phyloP scores from a whole-genome alignment of 2,888 invertebrate genomes.

The Drosophila atripex region DNA sequence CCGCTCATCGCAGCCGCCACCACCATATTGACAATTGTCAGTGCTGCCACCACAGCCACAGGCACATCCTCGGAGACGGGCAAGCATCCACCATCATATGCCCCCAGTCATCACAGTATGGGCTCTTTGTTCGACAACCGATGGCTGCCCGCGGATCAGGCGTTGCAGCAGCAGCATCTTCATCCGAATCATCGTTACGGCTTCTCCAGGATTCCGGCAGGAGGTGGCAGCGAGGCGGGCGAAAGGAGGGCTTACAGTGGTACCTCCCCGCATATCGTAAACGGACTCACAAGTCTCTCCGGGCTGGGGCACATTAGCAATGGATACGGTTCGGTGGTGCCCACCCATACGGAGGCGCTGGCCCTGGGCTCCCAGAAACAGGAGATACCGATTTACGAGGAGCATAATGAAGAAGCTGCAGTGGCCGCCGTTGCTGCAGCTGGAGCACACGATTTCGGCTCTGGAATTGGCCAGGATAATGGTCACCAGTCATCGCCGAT shows the following conservation, averaged over 20 bases:
- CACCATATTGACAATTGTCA: slow-evolving; percentile 64
- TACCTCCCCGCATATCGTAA: slow-evolving; percentile 54
- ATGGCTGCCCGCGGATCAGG: slow-evolving; percentile 59
- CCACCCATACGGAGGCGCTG: slow-evolving; percentile 61
- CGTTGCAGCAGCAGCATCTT: slow-evolving; percentile 42
- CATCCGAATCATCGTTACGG: slow-evolving; percentile 50
- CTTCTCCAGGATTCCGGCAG: slow-evolving; percentile 12
- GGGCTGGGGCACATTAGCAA: slow-evolving; percentile 77
- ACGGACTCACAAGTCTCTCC: slow-evolving; percentile 77
- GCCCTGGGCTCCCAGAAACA: slow-evolving; percentile 63
- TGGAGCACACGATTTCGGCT: slow-evolving; percentile 65
- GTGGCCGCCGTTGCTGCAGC: slow-evolving; percentile 65
- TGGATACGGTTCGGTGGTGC: slow-evolving; percentile 70
- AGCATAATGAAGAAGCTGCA: slow-evolving; percentile 76
- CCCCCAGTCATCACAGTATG: slow-evolving; percentile 61
- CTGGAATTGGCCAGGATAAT: slow-evolving; percentile 31
- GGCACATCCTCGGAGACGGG: slow-evolving; percentile 29
- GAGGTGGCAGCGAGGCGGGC: slow-evolving; percentile 39
- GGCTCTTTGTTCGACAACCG: slow-evolving; percentile 68
- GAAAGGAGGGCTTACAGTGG: slow-evolving; percentile 57
- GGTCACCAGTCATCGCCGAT: slow-evolving; percentile 58
- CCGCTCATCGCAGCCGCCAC: slow-evolving; percentile 66
- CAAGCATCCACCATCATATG: slow-evolving; percentile 42
- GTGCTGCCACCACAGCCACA: slow-evolving; percentile 37
- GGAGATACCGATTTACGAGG: slow-evolving; percentile 82